These are phyloP conservation scores for Liasis olivaceus DNA, from an alignment of 2,797 vertebrate genomes.

Conservation along the genomic window DNA sequence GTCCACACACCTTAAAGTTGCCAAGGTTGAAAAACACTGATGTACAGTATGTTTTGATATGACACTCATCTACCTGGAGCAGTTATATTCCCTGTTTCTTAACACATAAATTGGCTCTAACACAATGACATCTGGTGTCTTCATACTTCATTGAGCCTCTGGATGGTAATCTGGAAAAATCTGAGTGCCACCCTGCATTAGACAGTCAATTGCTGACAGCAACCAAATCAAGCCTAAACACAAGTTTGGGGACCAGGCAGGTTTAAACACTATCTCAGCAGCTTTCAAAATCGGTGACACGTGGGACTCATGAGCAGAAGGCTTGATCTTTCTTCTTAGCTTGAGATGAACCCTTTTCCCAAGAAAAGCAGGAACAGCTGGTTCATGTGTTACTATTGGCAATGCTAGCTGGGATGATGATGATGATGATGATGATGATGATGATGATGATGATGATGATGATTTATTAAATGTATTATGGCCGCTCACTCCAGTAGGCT, in stretches of 20 bases:
- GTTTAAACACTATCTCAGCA: background rate
- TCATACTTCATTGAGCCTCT: background rate
- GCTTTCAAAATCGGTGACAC: background rate
- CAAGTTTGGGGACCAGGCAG: background rate
- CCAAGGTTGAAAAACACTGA: background rate
- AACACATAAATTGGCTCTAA: background rate
- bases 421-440: background rate
- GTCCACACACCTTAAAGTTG: too few species aligned
- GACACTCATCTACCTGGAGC: background rate
- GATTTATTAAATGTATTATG: background rate
- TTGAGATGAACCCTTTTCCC: background rate
- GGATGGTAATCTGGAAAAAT: background rate
- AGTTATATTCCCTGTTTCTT: background rate
- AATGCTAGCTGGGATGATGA: background rate
- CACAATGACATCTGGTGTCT: background rate
- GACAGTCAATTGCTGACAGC: constrained; percentile 7
- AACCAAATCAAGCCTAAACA: background rate
- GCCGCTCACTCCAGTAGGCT: background rate
- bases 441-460: too few species aligned
- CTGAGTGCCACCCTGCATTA: background rate
- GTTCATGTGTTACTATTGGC: background rate
- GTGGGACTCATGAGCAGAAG: background rate
- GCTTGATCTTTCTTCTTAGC: too few species aligned
- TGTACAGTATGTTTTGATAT: background rate
- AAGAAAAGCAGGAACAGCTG: background rate